Conservation (phyloP, 1,140 invertebrate genomes). For the Physella acuta region DNA sequence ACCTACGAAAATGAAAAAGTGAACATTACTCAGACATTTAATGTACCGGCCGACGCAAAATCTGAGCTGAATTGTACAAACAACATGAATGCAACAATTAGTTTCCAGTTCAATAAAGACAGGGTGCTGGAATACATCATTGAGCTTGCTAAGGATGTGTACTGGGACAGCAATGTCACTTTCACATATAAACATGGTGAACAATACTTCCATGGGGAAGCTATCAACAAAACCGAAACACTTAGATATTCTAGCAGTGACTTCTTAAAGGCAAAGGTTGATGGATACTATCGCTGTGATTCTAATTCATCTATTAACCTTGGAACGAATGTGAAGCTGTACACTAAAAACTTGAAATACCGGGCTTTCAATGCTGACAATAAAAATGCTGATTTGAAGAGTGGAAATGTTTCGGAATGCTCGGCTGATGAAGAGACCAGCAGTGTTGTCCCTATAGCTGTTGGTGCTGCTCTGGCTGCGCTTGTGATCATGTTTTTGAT, state of each 20-base stretch:
- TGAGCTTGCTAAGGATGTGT: not conserved
- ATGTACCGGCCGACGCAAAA: too few species aligned
- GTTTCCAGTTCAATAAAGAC: not conserved
- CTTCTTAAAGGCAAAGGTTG: too few species aligned
- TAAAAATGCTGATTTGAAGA: not conserved
- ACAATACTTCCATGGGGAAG: too few species aligned
- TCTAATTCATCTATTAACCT: not conserved
- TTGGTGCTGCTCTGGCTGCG: conserved; percentile 84
- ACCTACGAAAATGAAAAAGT: not conserved
- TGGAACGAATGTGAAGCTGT: not conserved
- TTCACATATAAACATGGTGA: too few species aligned
- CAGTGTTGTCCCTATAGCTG: conserved; percentile 93
- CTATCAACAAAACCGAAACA: too few species aligned
- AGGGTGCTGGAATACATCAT: not conserved
- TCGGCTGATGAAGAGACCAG: conserved; percentile 38
- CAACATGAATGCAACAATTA: not conserved
- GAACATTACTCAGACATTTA: too few species aligned
- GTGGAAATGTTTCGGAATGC: conserved; percentile 32
- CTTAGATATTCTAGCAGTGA: too few species aligned
- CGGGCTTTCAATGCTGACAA: not conserved
- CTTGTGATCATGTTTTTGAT: conserved; percentile 89
- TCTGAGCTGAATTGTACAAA: not conserved
- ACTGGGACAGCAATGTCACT: too few species aligned
- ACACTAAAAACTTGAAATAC: conserved; percentile 7
- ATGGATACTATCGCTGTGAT: not conserved